Base-by-base conservation (phyloP, 2,888 invertebrate species). In the Augiades crinisus region DNA sequence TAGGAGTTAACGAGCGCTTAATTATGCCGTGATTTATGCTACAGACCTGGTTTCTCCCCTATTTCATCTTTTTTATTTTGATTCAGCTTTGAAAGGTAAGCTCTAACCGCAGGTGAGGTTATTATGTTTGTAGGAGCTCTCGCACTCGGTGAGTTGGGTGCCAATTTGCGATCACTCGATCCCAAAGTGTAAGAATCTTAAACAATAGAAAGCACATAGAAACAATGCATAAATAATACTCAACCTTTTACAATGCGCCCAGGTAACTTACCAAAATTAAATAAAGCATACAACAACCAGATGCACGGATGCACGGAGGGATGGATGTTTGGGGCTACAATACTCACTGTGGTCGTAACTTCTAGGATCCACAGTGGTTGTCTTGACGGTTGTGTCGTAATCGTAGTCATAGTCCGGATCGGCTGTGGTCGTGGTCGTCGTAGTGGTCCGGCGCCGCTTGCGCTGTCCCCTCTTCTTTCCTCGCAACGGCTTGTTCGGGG, bases 1-100 rank as follows among this genome's bases (percentile, higher is more conserved):
- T 74, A 67, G 64, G 53, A 61, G 61, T 61, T 75, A 76, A 79
- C 66, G 76, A 75, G 68, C 65, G 60, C 62, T 68, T 78, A 73
- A 79, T 76, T 78, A 71, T 62, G 63, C 49, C 13, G 45, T 51
- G 47, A 72, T 72, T 70, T 67, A 70, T 67, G 65, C 59, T 57
- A 44, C 50, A 41, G 43, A 47, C 41, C 22, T 49, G 33, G 30
- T 40, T 47, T 47, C 31, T 14, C 21, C 12, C 21, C 5, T 14
- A 21, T 38, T 47, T 33, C 31, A 1, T 5, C 24, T 47, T 44
- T n/a, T 40, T 44, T 44, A 41, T 40, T 33, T 19, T 24, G 36
- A 37, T 22, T 37, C 14, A 22, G 38, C 14, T 22, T 33, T n/a
- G 1, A 12, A 40, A 37, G 27, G 27, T 27, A 27, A 27, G 27